A percentile compares a stretch with the other conserved stretches of the same genome.
Conservation (phyloP, 2,113 vertebrate genomes). For the Labeo catla region DNA sequence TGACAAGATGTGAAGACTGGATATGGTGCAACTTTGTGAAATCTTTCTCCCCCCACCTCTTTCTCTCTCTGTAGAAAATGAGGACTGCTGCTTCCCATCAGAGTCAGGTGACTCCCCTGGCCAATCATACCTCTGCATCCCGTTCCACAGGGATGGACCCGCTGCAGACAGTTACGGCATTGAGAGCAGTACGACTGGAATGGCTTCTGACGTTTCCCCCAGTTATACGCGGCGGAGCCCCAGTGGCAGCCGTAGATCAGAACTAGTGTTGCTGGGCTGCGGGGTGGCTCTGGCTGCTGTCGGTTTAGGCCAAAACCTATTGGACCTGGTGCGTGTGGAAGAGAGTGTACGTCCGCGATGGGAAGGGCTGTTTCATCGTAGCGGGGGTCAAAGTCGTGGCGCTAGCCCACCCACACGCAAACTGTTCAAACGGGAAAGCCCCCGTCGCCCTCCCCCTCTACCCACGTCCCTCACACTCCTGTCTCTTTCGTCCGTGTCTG, state of each 20-base stretch:
- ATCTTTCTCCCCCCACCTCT: not conserved
- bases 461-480: slow-evolving; percentile 86
- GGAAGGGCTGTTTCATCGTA: slow-evolving; percentile 89
- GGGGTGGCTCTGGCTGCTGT: slow-evolving; percentile 91
- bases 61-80: slow-evolving; percentile 81
- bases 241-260: slow-evolving; percentile 82
- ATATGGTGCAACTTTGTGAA: slow-evolving; percentile 35
- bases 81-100: slow-evolving; percentile 81
- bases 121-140: slow-evolving; percentile 95
- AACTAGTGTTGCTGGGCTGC: slow-evolving; percentile 89
- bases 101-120: slow-evolving; percentile 75
- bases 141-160: slow-evolving; percentile 85
- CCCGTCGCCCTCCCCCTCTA: slow-evolving; percentile 68
- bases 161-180: slow-evolving; percentile 78
- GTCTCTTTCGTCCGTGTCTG: slow-evolving; percentile 91
- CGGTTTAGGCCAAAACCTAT: slow-evolving; percentile 88
- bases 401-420: slow-evolving; percentile 88
- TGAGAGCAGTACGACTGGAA: slow-evolving; percentile 80
- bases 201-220: slow-evolving; percentile 83
- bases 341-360: slow-evolving; percentile 85
- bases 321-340: slow-evolving; percentile 82
- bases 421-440: slow-evolving; percentile 89
- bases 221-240: slow-evolving; percentile 83
- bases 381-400: slow-evolving; percentile 81
- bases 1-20: not conserved